phyloP scores from a whole-genome alignment of 2,797 vertebrate species.

The Ptychadena robeensis region DNA sequence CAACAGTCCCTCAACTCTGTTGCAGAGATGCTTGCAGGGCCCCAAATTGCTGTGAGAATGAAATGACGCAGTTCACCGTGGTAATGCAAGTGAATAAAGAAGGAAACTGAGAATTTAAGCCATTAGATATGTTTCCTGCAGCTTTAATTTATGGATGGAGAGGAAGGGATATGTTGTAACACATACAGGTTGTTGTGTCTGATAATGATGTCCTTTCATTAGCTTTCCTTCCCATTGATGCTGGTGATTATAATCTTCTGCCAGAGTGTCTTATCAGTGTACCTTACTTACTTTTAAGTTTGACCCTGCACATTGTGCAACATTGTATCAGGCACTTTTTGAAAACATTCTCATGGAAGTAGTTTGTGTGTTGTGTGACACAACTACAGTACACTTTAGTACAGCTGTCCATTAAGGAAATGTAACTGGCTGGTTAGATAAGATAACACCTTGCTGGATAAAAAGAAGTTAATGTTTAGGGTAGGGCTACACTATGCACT shows the following conservation, averaged over 20 bases:
- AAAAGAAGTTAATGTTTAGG: too few species aligned
- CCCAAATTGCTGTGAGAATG: background rate
- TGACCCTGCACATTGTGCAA: background rate
- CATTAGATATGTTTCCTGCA: conserved; percentile 23
- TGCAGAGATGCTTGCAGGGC: background rate
- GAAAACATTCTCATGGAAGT: too few species aligned
- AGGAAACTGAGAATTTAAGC: conserved; percentile 19
- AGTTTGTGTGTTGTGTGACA: too few species aligned
- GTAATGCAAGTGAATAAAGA: background rate
- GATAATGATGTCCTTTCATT: conserved; percentile 2
- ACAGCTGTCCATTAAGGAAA: background rate
- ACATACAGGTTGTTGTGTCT: background rate
- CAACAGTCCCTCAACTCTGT: too few species aligned
- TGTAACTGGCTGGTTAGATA: too few species aligned
- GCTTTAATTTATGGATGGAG: background rate
- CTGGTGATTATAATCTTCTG: background rate
- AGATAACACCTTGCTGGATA: too few species aligned
- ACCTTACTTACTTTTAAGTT: background rate
- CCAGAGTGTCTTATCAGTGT: background rate
- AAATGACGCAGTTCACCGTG: background rate
- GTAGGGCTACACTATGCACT: too few species aligned
- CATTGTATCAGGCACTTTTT: too few species aligned
- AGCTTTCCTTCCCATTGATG: background rate
- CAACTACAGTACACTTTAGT: background rate
- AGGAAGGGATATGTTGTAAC: conserved; percentile 3